Evolutionary conservation across 2,113 vertebrate species (phyloP).

Genomic region (Pelvicachromis taeniatus): DNA sequence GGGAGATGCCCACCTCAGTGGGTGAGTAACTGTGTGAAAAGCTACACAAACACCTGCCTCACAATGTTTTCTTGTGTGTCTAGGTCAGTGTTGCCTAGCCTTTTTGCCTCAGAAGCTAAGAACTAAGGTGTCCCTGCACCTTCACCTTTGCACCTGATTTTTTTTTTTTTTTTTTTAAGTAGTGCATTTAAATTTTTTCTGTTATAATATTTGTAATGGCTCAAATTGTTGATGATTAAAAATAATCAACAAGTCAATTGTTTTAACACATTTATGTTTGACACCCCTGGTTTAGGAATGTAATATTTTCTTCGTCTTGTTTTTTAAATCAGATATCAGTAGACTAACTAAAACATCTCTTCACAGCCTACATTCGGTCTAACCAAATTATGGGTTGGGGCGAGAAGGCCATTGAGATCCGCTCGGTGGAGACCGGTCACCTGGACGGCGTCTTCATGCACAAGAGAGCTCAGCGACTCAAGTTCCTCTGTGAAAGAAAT

Average conservation of each 20-base stretch:
- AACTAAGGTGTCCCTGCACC: not conserved
- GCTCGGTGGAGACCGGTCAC: slow-evolving; percentile 96
- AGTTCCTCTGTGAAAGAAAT: slow-evolving; percentile 97
- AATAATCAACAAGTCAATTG: too few species aligned
- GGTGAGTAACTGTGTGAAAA: slow-evolving; percentile 72
- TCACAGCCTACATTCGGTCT: slow-evolving; percentile 92
- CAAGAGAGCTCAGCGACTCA: slow-evolving; percentile 97
- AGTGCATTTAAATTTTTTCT: not conserved
- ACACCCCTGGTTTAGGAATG: not conserved
- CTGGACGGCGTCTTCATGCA: slow-evolving; percentile 99
- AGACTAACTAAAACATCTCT: not conserved
- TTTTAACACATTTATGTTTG: too few species aligned
- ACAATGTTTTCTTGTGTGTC: not conserved
- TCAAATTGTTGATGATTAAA: not conserved
- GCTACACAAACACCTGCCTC: not conserved
- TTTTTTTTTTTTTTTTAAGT: not conserved
- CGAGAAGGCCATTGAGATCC: slow-evolving; percentile 98
- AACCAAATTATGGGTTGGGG: slow-evolving; percentile 99
- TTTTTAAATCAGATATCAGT: not conserved
- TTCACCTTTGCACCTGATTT: not conserved
- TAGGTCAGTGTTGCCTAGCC: not conserved
- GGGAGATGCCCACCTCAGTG: slow-evolving; percentile 99
- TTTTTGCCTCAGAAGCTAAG: not conserved
- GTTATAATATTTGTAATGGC: not conserved
- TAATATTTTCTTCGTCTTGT: not conserved